phyloP scores from a whole-genome alignment of 2,113 vertebrate species.

The Anhinga anhinga region DNA sequence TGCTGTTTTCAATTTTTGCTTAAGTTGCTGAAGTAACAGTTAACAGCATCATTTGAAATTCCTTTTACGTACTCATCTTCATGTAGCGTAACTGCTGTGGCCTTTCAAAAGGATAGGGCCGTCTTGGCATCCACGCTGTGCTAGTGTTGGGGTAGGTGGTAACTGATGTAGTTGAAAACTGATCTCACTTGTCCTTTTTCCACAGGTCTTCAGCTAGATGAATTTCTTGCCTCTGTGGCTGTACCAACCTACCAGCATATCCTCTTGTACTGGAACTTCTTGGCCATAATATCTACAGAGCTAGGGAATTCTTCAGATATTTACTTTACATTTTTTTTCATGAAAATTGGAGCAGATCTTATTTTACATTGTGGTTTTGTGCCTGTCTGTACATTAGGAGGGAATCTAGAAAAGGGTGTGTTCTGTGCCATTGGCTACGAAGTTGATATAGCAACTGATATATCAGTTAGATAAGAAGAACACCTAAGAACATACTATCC shows the following conservation, averaged over 20 bases:
- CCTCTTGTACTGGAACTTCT: neutral
- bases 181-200: neutral
- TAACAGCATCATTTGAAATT: neutral
- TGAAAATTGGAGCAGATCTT: neutral
- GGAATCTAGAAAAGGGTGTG: neutral
- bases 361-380: neutral
- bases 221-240: neutral
- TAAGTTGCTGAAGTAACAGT: neutral
- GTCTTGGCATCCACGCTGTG: neutral
- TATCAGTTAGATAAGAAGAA: neutral
- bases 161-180: neutral
- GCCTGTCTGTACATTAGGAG: neutral
- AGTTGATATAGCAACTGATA: neutral
- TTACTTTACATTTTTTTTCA: neutral
- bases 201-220: neutral
- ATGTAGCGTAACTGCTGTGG: rapidly evolving
- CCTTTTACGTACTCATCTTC: neutral
- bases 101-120: neutral
- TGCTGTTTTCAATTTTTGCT: neutral
- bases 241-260: neutral
- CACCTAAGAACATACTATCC: neutral
- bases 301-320: neutral
- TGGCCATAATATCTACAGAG: neutral
- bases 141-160: neutral
- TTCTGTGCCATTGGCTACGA: neutral